These are phyloP conservation scores for Sminthurinus aureus DNA, from an alignment of 2,888 invertebrate species.

Conservation along the genomic window DNA sequence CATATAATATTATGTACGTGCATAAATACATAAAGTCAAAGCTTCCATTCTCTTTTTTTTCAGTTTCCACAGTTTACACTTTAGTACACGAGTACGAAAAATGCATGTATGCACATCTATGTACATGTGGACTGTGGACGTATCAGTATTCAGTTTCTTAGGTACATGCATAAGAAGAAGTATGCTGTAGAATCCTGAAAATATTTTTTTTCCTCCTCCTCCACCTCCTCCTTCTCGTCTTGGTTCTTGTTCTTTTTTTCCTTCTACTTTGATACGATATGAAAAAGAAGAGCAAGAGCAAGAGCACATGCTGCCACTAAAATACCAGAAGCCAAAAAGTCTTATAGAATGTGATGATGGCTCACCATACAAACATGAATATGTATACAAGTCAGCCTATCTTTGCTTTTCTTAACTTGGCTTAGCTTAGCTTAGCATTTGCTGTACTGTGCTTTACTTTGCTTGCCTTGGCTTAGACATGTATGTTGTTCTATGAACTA, in stretches of 20 bases:
- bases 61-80: neutral
- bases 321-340: constrained; percentile 41
- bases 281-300: neutral
- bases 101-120: neutral
- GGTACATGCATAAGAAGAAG: too few relatives aligned
- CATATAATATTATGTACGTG: too few relatives aligned
- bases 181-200: neutral
- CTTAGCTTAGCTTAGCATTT: too few relatives aligned
- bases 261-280: neutral
- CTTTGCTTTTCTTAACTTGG: too few relatives aligned
- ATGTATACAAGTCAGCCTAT: neutral
- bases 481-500: neutral
- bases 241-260: neutral
- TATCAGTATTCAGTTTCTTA: too few relatives aligned
- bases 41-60: neutral
- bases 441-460: too few relatives aligned
- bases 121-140: too few relatives aligned
- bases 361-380: constrained; percentile 43
- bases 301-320: constrained; percentile 46
- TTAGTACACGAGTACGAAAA: neutral
- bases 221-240: neutral
- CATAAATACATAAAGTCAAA: neutral
- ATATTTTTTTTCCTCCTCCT: constrained; percentile 18
- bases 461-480: neutral
- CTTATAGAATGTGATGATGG: constrained; percentile 39